Base-by-base conservation (phyloP, 2,888 invertebrate species). In the Thalpophila matura region DNA sequence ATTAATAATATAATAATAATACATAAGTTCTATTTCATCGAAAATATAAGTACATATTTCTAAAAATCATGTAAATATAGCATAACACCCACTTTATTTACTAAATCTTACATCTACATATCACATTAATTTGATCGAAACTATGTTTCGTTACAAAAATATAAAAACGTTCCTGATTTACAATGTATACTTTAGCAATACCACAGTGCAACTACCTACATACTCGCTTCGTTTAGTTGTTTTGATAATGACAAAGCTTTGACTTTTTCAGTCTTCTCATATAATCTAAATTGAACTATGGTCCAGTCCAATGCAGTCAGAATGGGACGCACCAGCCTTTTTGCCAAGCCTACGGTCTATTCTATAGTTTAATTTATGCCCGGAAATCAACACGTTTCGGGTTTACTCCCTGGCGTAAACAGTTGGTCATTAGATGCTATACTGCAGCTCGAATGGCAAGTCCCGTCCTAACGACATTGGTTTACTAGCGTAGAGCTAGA, bases 21-120 rank as follows among this genome's bases (percentile, higher is more conserved):
- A 33, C 31, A 18, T 18, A 12, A 14, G 7, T 18, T 26, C 12
- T 20, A 43, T 61, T 43, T 27, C 3, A 63, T 46, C 9, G 10
- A 38, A 37, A 38, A 37, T 1, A n/a, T 29, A 35, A 37, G 26
- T n/a, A 27, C n/a, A 40, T 7, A 7, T 38, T 10, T 35, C 14
- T 18, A 12, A 35, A 42, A 35, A 42, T 24, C 20, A 7, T 37
- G 18, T 7, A 3, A 33, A 20, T 26, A 40, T 26, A 40, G 26
- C 26, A 1, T 60, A n/a, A n/a, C n/a, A 56, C 20, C 14, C n/a
- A 14, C 64, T 12, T 12, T 22, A 18, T 12, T 0, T 42, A 46
- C 20, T 1, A 46, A 46, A 69, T 56, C 46, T 70, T 47, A 62
- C 14, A 42, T 20, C 27, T 60, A 64, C 14, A 40, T 64, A 64